Evolutionary conservation across 1,140 invertebrate species (phyloP).

Genomic region (Achroia grisella): DNA sequence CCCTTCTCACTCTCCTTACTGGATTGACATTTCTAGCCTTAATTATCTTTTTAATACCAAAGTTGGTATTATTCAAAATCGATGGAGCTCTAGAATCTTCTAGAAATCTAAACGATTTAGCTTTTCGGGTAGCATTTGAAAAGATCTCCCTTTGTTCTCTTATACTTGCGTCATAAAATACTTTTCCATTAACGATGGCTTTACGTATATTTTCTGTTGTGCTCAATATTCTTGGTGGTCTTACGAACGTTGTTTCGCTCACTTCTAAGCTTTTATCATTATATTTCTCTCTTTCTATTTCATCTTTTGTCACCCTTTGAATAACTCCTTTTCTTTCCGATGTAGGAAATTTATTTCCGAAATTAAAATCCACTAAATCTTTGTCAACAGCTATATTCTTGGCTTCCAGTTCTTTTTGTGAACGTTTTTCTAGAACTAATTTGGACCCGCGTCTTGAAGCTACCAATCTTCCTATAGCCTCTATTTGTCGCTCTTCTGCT

Average conservation of each 20-base stretch:
- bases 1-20: conserved; percentile 51
- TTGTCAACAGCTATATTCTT: conserved; percentile 55
- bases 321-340: conserved; percentile 48
- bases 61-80: conserved; percentile 27
- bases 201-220: conserved; percentile 60
- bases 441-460: conserved; percentile 54
- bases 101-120: conserved; percentile 39
- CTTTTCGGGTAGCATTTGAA: conserved; percentile 36
- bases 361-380: conserved; percentile 51
- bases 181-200: conserved; percentile 59
- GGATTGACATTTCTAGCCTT: conserved; percentile 55
- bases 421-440: conserved; percentile 54
- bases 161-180: conserved; percentile 59
- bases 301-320: conserved; percentile 57
- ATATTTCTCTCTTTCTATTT: conserved; percentile 50
- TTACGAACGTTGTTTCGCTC: conserved; percentile 56
- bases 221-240: conserved; percentile 53
- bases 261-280: conserved; percentile 58
- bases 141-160: conserved; percentile 51
- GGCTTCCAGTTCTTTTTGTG: conserved; percentile 55
- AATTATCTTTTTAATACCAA: conserved; percentile 44
- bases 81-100: conserved; percentile 34
- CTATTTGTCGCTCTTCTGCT: conserved; percentile 69
- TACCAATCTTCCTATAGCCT: conserved; percentile 64
- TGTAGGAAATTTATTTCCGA: conserved; percentile 50